phyloP scores from a whole-genome alignment of 2,797 vertebrate genomes.

The Liasis olivaceus region DNA sequence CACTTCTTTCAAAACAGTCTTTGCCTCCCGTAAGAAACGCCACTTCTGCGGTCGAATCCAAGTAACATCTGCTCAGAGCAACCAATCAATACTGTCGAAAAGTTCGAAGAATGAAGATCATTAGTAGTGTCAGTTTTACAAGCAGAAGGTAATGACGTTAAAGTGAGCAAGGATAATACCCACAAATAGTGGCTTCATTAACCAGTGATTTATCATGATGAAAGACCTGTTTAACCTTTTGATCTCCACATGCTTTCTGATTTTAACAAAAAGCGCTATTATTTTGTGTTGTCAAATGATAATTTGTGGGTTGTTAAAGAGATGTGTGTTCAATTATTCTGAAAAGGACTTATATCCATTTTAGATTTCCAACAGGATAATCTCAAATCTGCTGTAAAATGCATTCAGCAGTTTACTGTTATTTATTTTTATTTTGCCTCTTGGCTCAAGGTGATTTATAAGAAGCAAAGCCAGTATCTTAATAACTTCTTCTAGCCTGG shows the following conservation, averaged over 20 bases:
- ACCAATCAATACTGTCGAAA: slow-evolving; percentile 96
- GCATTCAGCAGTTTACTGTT: background rate
- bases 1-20: slow-evolving; percentile 53
- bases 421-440: background rate
- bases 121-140: slow-evolving; percentile 98
- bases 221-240: slow-evolving; percentile 96
- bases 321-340: slow-evolving; percentile 77
- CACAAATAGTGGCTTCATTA: slow-evolving; percentile 94
- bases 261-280: slow-evolving; percentile 80
- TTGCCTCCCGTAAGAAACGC: slow-evolving; percentile 58
- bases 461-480: background rate
- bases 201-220: slow-evolving; percentile 99
- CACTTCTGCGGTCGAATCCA: slow-evolving; percentile 74
- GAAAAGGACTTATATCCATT: slow-evolving; percentile 68
- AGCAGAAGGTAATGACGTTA: slow-evolving; percentile 91
- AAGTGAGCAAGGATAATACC: slow-evolving; percentile 84
- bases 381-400: slow-evolving; percentile 30
- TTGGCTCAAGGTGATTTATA: background rate
- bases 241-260: slow-evolving; percentile 79
- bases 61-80: slow-evolving; percentile 95
- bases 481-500: background rate
- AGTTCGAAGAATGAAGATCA: slow-evolving; percentile 94
- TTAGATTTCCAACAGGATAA: slow-evolving; percentile 39
- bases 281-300: slow-evolving; percentile 83
- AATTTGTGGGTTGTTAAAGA: slow-evolving; percentile 80